Evolutionary conservation across 92 coral and sea anemone genomes (phyloP).

Genomic region (Parazoanthus atlanticus): DNA sequence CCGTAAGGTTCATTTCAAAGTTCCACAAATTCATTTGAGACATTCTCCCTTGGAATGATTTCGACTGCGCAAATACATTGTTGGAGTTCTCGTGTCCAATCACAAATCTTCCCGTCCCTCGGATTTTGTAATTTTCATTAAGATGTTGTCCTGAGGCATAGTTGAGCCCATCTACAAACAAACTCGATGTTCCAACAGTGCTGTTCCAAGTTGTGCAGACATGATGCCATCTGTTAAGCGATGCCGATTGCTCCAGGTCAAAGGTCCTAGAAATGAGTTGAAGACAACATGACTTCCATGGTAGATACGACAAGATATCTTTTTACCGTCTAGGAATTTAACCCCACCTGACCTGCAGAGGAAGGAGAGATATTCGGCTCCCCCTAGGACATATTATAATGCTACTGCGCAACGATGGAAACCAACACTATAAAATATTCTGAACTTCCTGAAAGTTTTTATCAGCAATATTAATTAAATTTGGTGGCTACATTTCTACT

Average conservation of each 20-base stretch:
- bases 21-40: neutral
- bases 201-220: conserved; percentile 1
- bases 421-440: no score
- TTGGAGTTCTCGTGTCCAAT: neutral
- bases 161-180: conserved; percentile 1
- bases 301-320: no score
- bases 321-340: no score
- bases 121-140: neutral
- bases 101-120: neutral
- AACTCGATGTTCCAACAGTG: conserved; percentile 3
- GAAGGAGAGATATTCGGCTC: no score
- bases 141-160: neutral
- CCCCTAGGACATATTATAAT: no score
- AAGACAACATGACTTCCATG: neutral
- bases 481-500: no score
- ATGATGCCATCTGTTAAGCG: conserved; percentile 6
- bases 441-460: no score
- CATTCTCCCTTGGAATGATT: conserved; percentile 8
- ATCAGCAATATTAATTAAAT: no score
- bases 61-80: neutral
- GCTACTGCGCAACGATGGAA: no score
- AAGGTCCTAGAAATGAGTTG: neutral
- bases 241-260: neutral
- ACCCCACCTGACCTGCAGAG: no score
- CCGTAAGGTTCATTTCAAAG: neutral